phyloP scores from a whole-genome alignment of 2,797 vertebrate species.

The Prunella strophiata region DNA sequence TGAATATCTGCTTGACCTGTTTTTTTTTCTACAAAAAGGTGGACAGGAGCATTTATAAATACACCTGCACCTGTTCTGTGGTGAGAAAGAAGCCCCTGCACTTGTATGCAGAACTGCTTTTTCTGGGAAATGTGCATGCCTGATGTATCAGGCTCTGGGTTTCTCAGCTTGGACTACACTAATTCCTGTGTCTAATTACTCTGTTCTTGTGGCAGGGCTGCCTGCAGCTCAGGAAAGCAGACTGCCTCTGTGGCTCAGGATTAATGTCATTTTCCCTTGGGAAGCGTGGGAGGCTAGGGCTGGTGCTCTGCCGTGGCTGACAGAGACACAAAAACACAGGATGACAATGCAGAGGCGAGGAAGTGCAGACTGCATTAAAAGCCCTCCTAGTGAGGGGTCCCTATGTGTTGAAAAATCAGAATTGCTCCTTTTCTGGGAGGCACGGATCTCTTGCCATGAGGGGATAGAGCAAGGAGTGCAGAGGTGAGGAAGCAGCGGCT shows the following conservation, averaged over 20 bases:
- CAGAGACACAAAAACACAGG: not conserved
- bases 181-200: not conserved
- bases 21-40: not conserved
- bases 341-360: rapidly evolving
- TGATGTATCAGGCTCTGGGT: not conserved
- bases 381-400: not conserved
- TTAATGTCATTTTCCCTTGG: not conserved
- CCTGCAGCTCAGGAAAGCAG: not conserved
- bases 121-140: not conserved
- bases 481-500: not conserved
- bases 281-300: not conserved
- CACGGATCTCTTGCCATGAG: rapidly evolving
- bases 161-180: not conserved
- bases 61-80: slow-evolving; percentile 70
- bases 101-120: not conserved
- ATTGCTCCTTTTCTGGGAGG: not conserved
- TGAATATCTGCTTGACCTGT: not conserved
- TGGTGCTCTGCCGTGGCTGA: not conserved
- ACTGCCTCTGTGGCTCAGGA: not conserved
- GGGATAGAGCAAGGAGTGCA: too few species aligned
- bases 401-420: not conserved
- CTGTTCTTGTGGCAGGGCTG: not conserved
- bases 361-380: not conserved
- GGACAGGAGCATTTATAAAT: not conserved
- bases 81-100: slow-evolving; percentile 66